Evolutionary conservation across 1,140 invertebrate species (phyloP), one percentile per base, ranked within the genome.

Genomic region (Aphaenogaster floridana): DNA sequence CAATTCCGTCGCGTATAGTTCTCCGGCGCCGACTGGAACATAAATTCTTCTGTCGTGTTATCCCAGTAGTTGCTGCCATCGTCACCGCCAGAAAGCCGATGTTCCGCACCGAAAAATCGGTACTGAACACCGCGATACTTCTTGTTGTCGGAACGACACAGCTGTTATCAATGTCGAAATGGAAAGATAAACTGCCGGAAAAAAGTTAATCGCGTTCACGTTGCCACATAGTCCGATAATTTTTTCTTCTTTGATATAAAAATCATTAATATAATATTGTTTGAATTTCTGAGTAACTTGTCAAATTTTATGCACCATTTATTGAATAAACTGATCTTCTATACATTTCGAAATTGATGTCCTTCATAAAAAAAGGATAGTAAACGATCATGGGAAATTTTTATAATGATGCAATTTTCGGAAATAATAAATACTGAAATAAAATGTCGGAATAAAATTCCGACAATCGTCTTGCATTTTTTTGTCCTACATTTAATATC

Each of bases 31-130:
- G 78, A 74, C 39, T 72, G 21, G 63, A 81, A 90, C 87, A 91
- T 92, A 92, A 93, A 92, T 93, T 89, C 78, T 71, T 61, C 42
- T n/a, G 15, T 4, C n/a, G 9, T 45, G 36, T 45, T 59, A 34
- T 61, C 7, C 39, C 17, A 42, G 7, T 17, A 63, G 34, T 13
- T 54, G 15, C 66, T 52, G 13, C 13, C 13, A 69, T 50, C 15
- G 28, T 52, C 17, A 52, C 3, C 48, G 15, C 28, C 48, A 28
- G 15, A 50, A 68, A 68, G n/a, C 2, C 15, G n/a, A 42, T 39
- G 15, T 66, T 21, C 2, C 15, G 36, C 17, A 3, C 8, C 17
- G 64, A 68, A 50, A 69, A 69, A 69, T 68, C n/a, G 11, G 39
- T 21, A n/a, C 2, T 69, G 21, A 69, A 48, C 66, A 3, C 17